phyloP scores from a whole-genome alignment of 2,888 invertebrate species.

The Dromius quadrimaculatus region DNA sequence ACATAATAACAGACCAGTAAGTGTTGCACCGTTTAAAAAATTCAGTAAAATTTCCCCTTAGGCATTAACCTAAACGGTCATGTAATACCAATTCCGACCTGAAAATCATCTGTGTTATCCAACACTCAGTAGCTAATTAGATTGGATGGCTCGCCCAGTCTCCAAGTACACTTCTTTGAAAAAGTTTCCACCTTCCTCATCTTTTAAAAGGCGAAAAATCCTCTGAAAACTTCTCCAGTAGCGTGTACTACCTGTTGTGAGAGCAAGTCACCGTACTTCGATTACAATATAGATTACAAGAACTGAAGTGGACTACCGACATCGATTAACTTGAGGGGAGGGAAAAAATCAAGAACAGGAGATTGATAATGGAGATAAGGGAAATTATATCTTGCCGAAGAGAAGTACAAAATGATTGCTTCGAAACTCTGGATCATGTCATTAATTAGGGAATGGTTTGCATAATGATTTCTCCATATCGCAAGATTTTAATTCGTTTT shows the following conservation, averaged over 20 bases:
- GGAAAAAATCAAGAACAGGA: slow-evolving; percentile 14
- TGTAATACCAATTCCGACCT: slow-evolving; percentile 38
- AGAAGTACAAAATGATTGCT: slow-evolving; percentile 23
- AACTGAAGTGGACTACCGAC: slow-evolving; percentile 38
- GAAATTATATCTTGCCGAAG: slow-evolving; percentile 43
- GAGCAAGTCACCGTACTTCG: slow-evolving; percentile 35
- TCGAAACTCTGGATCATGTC: slow-evolving; percentile 15
- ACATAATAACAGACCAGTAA: too few relatives aligned
- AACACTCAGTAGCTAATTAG: slow-evolving; percentile 56
- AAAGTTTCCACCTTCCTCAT: background rate
- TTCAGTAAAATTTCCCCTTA: background rate
- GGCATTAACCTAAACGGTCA: slow-evolving; percentile 30
- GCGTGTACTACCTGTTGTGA: background rate
- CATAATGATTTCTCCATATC: slow-evolving; percentile 37
- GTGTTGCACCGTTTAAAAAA: too few relatives aligned
- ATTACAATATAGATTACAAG: slow-evolving; percentile 52
- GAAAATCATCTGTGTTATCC: slow-evolving; percentile 47
- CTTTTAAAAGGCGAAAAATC: background rate
- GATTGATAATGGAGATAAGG: slow-evolving; percentile 49
- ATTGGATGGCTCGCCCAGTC: slow-evolving; percentile 53
- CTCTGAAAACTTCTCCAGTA: background rate
- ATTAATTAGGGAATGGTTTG: slow-evolving; percentile 40
- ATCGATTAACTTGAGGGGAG: slow-evolving; percentile 39
- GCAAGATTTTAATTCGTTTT: slow-evolving; percentile 6
- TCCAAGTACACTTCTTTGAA: slow-evolving; percentile 8